Evolutionary conservation across 2,888 invertebrate genomes (phyloP), one percentile per base, ranked within the genome.

Genomic region (Drosophila meridionalis): DNA sequence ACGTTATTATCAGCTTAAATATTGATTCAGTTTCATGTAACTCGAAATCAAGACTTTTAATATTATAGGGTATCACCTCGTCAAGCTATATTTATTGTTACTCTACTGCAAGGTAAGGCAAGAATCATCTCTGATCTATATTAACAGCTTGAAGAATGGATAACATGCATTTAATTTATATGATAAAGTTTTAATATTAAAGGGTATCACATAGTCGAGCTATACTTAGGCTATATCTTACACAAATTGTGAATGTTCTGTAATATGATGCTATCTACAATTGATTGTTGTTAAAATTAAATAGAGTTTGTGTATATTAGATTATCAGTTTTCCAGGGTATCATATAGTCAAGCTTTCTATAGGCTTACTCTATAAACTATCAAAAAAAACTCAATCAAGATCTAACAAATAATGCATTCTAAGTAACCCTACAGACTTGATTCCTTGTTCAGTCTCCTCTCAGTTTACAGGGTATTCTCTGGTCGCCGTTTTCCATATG

Each of bases 401-500:
- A 4, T 52, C 14, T 20, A n/a, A 32, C 4, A 14, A 4, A 50
- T 8, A 14, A 28, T 20, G n/a, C 2, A 5, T 26, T 53, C 5
- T 3, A 12, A 32, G n/a, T 4, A 8, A 6, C 9, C 9, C 20
- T 20, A 20, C 20, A 20, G 20, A 20, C 20, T 9, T 20, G 34
- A 5, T 1, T 52, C 0, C 8, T 8, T 48, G 28, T 8, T 5
- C 0, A 48, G 3, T 9, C 9, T 0, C 11, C 34, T 11, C 8
- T 26, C 7, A 28, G 30, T n/a, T 14, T 12, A 50, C 36, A 64
- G 78, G 20, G 60, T 61, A 74, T 58, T 9, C 2, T 0, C 0
- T 3, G 14, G 45, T 58, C 34, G 45, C 14, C 8, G 26, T 47
- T 28, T 11, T 5, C 6, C 28, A 5, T 4, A 0, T 12, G 4